Evolutionary conservation across 2,797 vertebrate genomes (phyloP).

Genomic region (Melanotaenia parkinsoni): DNA sequence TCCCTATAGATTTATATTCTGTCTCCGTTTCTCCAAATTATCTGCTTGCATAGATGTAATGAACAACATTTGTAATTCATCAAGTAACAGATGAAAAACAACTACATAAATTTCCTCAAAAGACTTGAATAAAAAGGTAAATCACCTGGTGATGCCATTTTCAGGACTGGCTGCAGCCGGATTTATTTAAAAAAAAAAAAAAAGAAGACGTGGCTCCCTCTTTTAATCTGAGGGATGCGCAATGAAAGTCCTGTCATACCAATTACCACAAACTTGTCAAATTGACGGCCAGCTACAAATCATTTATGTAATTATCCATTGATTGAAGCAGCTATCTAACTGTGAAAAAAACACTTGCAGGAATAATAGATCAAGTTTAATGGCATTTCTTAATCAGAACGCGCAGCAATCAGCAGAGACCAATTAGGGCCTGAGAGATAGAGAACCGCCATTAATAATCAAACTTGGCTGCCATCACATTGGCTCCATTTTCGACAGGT

Average conservation of each 20-base stretch:
- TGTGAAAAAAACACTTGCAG: conserved; percentile 73
- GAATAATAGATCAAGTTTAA: conserved; percentile 82
- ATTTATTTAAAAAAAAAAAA: not conserved
- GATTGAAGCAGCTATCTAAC: conserved; percentile 79
- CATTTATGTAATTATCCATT: conserved; percentile 80
- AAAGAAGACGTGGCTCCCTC: not conserved
- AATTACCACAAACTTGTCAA: conserved; percentile 76
- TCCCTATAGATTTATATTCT: conserved; percentile 62
- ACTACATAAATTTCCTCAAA: too few species aligned
- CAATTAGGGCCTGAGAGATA: conserved; percentile 82
- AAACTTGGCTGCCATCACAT: conserved; percentile 63
- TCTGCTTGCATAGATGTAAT: conserved; percentile 54
- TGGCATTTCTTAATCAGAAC: conserved; percentile 84
- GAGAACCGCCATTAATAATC: conserved; percentile 80
- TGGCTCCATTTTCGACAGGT: conserved; percentile 52
- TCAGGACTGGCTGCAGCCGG: not conserved
- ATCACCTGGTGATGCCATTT: not conserved
- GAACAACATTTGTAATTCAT: conserved; percentile 46
- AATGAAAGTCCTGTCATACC: conserved; percentile 38
- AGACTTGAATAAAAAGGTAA: not conserved
- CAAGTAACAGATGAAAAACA: conserved; percentile 10
- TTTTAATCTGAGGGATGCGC: not conserved
- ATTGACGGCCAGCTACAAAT: conserved; percentile 72
- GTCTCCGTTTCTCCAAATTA: conserved; percentile 51
- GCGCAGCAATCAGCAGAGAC: conserved; percentile 81